Conservation (phyloP, 1,140 invertebrate genomes). For the Magallana gigas region DNA sequence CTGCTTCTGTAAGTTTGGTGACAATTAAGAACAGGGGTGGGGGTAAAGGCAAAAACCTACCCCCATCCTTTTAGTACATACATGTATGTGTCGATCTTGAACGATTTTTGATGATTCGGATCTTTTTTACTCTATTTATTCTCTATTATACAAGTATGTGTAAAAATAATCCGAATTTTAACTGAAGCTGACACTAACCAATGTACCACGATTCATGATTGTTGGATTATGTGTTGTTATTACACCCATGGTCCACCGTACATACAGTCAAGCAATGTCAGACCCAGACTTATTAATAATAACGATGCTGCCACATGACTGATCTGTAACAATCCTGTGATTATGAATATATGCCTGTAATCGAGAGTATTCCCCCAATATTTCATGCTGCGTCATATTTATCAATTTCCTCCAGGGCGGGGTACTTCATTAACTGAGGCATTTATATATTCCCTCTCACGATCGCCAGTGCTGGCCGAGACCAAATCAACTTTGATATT, state of each 20-base stretch:
- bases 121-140: too few species aligned
- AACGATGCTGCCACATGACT: background rate
- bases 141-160: too few species aligned
- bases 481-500: constrained; percentile 33
- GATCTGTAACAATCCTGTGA: background rate
- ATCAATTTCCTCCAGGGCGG: constrained; percentile 21
- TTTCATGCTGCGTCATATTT: constrained; percentile 30
- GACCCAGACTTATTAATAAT: background rate
- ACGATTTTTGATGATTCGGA: too few species aligned
- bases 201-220: too few species aligned
- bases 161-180: too few species aligned
- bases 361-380: constrained; percentile 16
- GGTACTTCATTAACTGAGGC: constrained; percentile 13
- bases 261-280: background rate
- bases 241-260: background rate
- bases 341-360: constrained; percentile 22
- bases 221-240: too few species aligned
- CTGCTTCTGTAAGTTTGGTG: too few species aligned
- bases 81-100: too few species aligned
- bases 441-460: constrained; percentile 20
- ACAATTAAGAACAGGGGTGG: too few species aligned
- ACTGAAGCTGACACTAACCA: too few species aligned
- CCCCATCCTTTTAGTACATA: too few species aligned
- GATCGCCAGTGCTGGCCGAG: constrained; percentile 2
- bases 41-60: too few species aligned